Conservation (phyloP, 2,113 vertebrate species). For the Gavia stellata region DNA sequence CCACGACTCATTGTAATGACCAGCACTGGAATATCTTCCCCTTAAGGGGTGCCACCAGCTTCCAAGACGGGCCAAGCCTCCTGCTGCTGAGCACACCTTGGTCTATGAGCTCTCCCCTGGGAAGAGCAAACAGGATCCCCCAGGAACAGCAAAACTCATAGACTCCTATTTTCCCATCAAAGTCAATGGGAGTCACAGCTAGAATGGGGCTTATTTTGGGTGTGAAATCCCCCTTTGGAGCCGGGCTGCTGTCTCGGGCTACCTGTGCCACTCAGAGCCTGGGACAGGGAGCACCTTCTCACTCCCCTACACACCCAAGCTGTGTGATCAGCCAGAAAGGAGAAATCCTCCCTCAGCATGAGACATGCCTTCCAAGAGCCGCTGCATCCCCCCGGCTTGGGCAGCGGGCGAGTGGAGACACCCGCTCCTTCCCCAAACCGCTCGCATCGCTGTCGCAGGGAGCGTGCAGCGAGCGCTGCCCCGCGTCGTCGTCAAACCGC, state of each 20-base stretch:
- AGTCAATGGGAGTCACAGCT: background rate
- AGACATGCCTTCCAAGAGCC: background rate
- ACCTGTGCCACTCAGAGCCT: background rate
- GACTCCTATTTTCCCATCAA: background rate
- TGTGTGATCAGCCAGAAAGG: background rate
- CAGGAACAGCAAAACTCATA: background rate
- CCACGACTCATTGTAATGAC: background rate
- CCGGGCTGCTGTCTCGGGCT: background rate
- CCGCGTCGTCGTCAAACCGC: background rate
- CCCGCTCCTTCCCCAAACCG: background rate
- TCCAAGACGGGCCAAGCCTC: background rate
- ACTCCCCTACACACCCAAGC: background rate
- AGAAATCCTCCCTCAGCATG: background rate
- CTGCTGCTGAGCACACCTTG: background rate
- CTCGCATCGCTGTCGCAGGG: fast-evolving
- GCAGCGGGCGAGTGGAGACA: background rate
- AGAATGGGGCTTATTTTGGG: background rate
- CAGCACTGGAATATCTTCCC: background rate
- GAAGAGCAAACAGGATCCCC: background rate
- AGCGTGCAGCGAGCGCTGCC: background rate
- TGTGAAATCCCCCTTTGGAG: background rate
- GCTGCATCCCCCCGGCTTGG: background rate
- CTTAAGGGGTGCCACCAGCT: fast-evolving
- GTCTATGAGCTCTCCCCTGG: background rate
- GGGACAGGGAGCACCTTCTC: background rate